Conservation (phyloP, 2,113 vertebrate genomes). For the Acrocephalus kingi region DNA sequence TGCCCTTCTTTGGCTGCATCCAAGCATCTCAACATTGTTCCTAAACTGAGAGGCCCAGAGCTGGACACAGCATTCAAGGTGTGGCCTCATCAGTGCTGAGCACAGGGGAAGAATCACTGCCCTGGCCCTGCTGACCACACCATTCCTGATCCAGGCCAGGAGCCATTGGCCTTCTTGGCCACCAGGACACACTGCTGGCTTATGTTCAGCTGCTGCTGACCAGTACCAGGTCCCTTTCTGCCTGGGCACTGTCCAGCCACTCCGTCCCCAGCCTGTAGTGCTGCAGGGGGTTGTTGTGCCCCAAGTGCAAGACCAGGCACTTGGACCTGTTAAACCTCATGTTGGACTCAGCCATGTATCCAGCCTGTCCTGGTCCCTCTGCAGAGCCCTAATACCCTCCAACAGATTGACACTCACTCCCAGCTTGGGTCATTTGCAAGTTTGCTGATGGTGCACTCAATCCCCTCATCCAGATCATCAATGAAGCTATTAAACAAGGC, state of each 20-base stretch:
- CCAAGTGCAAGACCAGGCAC: not conserved
- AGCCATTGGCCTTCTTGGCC: not conserved
- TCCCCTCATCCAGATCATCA: not conserved
- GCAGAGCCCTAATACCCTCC: not conserved
- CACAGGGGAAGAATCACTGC: not conserved
- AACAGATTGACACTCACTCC: not conserved
- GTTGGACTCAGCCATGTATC: not conserved
- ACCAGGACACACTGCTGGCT: not conserved
- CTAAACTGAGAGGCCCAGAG: not conserved
- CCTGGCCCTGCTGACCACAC: not conserved
- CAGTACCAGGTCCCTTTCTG: too few species aligned
- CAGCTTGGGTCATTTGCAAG: not conserved
- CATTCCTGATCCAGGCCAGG: not conserved
- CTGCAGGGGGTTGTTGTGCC: not conserved
- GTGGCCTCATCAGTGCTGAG: not conserved
- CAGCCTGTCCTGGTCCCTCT: not conserved
- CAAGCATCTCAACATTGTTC: not conserved
- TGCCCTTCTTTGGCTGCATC: accelerated
- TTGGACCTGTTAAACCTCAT: not conserved
- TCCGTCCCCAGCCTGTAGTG: not conserved
- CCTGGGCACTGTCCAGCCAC: not conserved
- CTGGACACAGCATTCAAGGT: not conserved
- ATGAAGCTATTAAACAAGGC: not conserved
- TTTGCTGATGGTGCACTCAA: not conserved
- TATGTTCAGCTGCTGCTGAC: not conserved